phyloP scores from a whole-genome alignment of 2,797 vertebrate species.

The Tachyglossus aculeatus region DNA sequence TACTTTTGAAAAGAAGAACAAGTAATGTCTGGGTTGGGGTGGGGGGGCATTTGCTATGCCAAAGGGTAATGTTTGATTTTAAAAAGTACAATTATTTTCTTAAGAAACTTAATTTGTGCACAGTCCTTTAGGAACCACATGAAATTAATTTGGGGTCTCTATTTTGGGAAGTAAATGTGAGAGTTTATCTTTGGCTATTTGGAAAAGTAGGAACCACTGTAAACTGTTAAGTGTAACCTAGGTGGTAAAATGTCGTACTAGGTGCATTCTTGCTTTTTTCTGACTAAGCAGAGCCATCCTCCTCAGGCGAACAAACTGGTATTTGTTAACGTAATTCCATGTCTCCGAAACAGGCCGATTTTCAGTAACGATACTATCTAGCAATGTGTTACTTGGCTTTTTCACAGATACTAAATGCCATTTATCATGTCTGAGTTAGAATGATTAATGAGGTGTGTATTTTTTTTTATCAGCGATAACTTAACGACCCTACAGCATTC shows the following conservation, averaged over 20 bases:
- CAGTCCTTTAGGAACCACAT: conserved; percentile 3
- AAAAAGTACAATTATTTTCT: no score
- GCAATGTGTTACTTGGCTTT: conserved; percentile 23
- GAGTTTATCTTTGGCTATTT: conserved; percentile 29
- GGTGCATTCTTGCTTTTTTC: conserved; percentile 29
- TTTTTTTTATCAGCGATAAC: conserved; percentile 18
- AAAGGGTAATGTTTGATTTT: no score
- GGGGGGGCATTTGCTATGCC: no score
- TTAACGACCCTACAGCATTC: not conserved
- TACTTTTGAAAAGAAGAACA: no score
- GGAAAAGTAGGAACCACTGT: conserved; percentile 55
- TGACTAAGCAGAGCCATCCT: conserved; percentile 34
- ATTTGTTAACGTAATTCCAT: conserved; percentile 13
- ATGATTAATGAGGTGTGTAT: conserved; percentile 9
- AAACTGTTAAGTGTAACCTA: conserved; percentile 46
- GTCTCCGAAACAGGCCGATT: conserved; percentile 12
- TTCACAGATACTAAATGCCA: conserved; percentile 36
- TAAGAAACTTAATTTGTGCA: conserved; percentile 9
- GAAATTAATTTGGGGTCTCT: conserved; percentile 37
- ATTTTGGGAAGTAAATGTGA: conserved; percentile 46
- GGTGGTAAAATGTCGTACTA: conserved; percentile 37
- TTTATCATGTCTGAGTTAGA: conserved; percentile 45
- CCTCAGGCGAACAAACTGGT: conserved; percentile 38
- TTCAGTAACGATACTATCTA: conserved; percentile 13
- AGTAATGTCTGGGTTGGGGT: no score